Base-by-base conservation (phyloP, 1,140 invertebrate genomes). In the Tigriopus japonicus region DNA sequence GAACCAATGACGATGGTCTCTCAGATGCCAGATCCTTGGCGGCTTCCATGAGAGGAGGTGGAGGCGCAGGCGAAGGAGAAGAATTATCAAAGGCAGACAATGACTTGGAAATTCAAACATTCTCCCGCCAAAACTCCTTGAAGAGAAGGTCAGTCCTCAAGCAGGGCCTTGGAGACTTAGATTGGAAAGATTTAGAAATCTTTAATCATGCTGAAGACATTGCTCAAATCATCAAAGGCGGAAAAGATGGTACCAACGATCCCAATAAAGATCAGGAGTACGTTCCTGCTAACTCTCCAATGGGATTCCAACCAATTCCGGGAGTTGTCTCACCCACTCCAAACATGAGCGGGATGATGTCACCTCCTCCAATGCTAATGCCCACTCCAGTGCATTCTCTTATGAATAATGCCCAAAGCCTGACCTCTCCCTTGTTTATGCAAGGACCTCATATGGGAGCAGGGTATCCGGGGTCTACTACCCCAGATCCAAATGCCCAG, bases 21-120 rank as follows among this genome's bases (percentile, higher is more conserved):
- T 90, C 86, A 17, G 90, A 96, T 70, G 89, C 89, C 0, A 77
- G 89, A 58, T 90, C 87, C 9, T 73, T 95, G 15, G 88, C 89
- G 10, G 86, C 87, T n/a, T 89, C 87, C 65, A 91, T 95, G 63
- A 90, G 93, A 68, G 92, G 92, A 14, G 83, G 83, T 10, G 74
- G 69, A 19, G 9, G n/a, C n/a, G n/a, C n/a, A n/a, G 15, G 12
- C 41, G 49, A 52, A 56, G 60, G 54, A 56, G 19, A 65, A 63
- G 41, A 67, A 63, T n/a, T n/a, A n/a, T n/a, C n/a, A n/a, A n/a
- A n/a, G n/a, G n/a, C n/a, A n/a, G 28, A 35, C 28, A 35, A 35
- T 35, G 28, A 35, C 28, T 35, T 35, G 28, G 24, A 19, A 14
- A 21, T 49, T 49, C n/a, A 49, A 21, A 17, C 45, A 10, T 21